Base-by-base conservation (phyloP, 2,888 invertebrate species). In the Orchesella flavescens region DNA sequence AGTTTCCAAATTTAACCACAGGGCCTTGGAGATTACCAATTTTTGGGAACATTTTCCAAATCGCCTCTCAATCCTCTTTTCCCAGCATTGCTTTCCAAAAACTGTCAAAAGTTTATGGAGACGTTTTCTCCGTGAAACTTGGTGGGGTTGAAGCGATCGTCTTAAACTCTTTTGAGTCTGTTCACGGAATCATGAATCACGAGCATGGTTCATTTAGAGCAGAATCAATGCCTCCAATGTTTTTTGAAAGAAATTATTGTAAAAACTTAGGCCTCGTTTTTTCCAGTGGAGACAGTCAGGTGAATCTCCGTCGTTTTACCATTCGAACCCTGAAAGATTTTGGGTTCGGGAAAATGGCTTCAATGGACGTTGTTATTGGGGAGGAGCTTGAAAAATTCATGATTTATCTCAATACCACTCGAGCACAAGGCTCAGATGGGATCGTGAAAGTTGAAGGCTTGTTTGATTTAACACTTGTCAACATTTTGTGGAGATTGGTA, bases 291-390 rank as follows among this genome's bases (percentile, higher is more conserved):
- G 63, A 75, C 0, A 17, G 12, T 0, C 76, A 75, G 82, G 0
- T 7, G 13, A 75, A 17, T 13, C 46, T 63, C 12, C 24, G 82
- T 0, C 49, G 57, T 1, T 82, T 76, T 34, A 82, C 82, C 0
- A 1, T 76, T 0, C 55, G 82, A n/a, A 76, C 69, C 9, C 65
- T 82, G 0, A 49, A 76, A 0, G 76, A 82, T n/a, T 82, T 82
- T 71, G 82, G 82, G 0, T 82, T 82, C 44, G 82, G 76, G 4
- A 82, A 82, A 55, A 10, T 59, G 1, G 24, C 17, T 1, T 71
- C 75, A 21, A 82, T 82, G 82, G 82, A 82, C 15, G 34, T 76
- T 55, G 82, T 72, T 1, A 82, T 82, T 13, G 76, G 63, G n/a
- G 69, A 82, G 21, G 82, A 82, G 17, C 24, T 65, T 1, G 71